These are phyloP conservation scores for Thunnus maccoyii DNA, from an alignment of 2,113 vertebrate genomes.

Conservation along the genomic window DNA sequence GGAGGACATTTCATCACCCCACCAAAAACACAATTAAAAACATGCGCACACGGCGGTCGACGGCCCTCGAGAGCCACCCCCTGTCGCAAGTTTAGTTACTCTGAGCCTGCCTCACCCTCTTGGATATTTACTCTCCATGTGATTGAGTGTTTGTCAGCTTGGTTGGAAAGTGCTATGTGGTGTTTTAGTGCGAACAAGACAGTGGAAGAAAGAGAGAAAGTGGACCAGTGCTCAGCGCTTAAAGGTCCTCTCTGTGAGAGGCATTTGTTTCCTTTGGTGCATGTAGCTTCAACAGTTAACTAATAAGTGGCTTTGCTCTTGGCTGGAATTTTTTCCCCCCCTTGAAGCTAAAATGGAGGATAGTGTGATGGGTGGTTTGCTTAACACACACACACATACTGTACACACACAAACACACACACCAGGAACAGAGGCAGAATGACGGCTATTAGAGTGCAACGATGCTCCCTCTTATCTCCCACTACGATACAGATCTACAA, in stretches of 20 bases:
- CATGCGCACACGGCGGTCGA: constrained; percentile 13
- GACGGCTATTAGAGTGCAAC: constrained; percentile 81
- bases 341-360: constrained; percentile 55
- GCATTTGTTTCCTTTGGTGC: constrained; percentile 46
- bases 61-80: constrained; percentile 38
- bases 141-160: constrained; percentile 58
- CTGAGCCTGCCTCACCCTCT: constrained; percentile 41
- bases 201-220: constrained; percentile 45
- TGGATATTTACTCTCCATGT: constrained; percentile 70
- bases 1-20: constrained; percentile 79
- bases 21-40: constrained; percentile 80
- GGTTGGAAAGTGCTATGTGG: constrained; percentile 24
- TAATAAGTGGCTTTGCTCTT: constrained; percentile 57
- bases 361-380: constrained; percentile 34
- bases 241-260: constrained; percentile 38
- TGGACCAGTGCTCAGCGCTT: constrained; percentile 2
- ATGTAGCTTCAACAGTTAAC: constrained; percentile 49
- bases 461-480: constrained; percentile 80
- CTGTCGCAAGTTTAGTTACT: constrained; percentile 60
- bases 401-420: constrained; percentile 44
- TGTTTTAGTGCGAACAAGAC: constrained; percentile 37
- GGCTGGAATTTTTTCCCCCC: constrained; percentile 19
- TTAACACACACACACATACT: constrained; percentile 27
- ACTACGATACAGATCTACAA: constrained; percentile 84
- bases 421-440: constrained; percentile 75